Evolutionary conservation across 2,888 invertebrate genomes (phyloP).

Genomic region (Agrotis puta): DNA sequence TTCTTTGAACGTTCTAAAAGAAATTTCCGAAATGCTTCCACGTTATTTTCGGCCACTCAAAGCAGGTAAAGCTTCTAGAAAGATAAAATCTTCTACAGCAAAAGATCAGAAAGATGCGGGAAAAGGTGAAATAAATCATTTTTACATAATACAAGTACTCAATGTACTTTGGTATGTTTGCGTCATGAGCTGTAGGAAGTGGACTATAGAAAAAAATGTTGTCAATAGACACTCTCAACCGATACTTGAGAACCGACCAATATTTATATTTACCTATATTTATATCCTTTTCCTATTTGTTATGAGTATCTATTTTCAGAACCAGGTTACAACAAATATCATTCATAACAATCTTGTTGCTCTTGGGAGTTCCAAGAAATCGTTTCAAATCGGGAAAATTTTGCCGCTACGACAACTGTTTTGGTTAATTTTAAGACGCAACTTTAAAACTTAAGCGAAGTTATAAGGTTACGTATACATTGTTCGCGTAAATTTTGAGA

Average conservation of each 20-base stretch:
- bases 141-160: conserved; percentile 5
- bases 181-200: not conserved
- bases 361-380: not conserved
- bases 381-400: not conserved
- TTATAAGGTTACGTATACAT: not conserved
- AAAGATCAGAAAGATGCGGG: conserved; percentile 22
- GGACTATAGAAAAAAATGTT: conserved; percentile 8
- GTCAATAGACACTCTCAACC: conserved; percentile 5
- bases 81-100: conserved; percentile 21
- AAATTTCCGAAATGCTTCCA: conserved; percentile 29
- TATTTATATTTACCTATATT: conserved; percentile 8
- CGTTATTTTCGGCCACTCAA: conserved; percentile 50
- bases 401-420: not conserved
- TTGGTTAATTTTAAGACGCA: not conserved
- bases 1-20: conserved; percentile 31
- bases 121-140: conserved; percentile 23
- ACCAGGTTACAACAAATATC: not conserved
- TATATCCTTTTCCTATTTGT: conserved; percentile 10
- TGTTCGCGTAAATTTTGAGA: not conserved
- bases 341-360: not conserved
- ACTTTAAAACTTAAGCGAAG: too few relatives aligned
- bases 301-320: not conserved
- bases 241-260: conserved; percentile 6
- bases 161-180: conserved; percentile 7
- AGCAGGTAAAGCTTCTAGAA: conserved; percentile 39